These are phyloP conservation scores for Lepidothrix coronata DNA, from an alignment of 2,113 vertebrate species.

Conservation along the genomic window DNA sequence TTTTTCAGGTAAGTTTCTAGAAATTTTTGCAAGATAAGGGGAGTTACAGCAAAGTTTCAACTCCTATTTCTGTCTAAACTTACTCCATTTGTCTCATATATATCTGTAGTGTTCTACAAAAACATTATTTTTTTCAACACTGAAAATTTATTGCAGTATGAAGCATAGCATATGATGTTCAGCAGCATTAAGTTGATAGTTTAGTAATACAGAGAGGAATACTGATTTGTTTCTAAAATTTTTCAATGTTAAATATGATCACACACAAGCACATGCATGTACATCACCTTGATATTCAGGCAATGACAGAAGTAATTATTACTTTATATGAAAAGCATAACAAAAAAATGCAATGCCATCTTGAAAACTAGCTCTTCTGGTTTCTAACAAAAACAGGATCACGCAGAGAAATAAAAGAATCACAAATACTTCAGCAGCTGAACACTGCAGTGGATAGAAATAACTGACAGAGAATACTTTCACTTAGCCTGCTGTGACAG, in stretches of 20 bases:
- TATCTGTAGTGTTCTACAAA: not conserved
- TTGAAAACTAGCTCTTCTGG: not conserved
- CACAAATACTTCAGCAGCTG: not conserved
- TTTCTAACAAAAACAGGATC: not conserved
- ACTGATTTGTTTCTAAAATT: not conserved
- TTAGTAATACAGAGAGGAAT: not conserved
- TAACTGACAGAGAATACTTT: not conserved
- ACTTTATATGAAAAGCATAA: not conserved
- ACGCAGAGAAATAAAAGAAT: not conserved
- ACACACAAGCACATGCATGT: fast-evolving
- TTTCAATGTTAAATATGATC: not conserved
- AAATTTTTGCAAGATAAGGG: not conserved
- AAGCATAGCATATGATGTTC: not conserved
- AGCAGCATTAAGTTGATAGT: not conserved
- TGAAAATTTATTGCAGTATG: not conserved
- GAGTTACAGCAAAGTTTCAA: not conserved
- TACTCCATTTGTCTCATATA: not conserved
- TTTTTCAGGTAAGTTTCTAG: not conserved
- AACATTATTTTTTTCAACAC: not conserved
- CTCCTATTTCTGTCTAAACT: not conserved
- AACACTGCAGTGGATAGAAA: not conserved
- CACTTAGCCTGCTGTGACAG: not conserved
- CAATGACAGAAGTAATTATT: not conserved
- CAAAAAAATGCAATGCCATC: not conserved
- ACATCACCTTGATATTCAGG: not conserved